Base-by-base conservation (phyloP, 2,888 invertebrate species). In the Sturmia bella region DNA sequence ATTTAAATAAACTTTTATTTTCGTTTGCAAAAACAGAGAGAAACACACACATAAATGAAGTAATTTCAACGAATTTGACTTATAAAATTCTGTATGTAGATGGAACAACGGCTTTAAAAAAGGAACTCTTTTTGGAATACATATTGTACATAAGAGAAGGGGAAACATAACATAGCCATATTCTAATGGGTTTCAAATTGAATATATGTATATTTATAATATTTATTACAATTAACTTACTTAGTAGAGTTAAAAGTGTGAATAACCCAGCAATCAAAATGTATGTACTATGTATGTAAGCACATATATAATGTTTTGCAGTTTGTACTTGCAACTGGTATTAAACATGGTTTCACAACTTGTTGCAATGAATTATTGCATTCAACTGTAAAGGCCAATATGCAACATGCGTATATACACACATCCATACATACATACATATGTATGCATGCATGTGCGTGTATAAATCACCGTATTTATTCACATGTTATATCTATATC, bases 101-200 rank as follows among this genome's bases (percentile, higher is more conserved):
- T 59, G 7, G n/a, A n/a, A n/a, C n/a, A n/a, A n/a, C n/a, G n/a
- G 4, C 0, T 43, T 32, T 21, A 5, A 17, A 3, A 9, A 39
- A 56, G 17, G 13, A 37, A 2, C 9, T 27, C 6, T n/a, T 32
- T 32, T 27, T 7, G 15, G 1, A 27, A 52, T 13, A 24, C 24
- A 27, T 39, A 7, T 7, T 15, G n/a, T 15, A 45, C 5, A 45
- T 15, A 17, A 45, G 9, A 15, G 6, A 15, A 45, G 45, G 15
- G 15, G 45, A 15, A 15, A 15, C 0, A 3, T 15, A 45, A 24
- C 3, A 19, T n/a, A 4, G 3, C 9, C 32, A 12, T 56, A 54
- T 69, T 66, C 39, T 64, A 80, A 74, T 57, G 21, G 43, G 21
- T 48, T 63, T 63, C 21, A 57, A 80, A 66, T 73, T 11, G 21